These are phyloP conservation scores for Nudaria mundana DNA, from an alignment of 2,888 invertebrate genomes.

Conservation along the genomic window DNA sequence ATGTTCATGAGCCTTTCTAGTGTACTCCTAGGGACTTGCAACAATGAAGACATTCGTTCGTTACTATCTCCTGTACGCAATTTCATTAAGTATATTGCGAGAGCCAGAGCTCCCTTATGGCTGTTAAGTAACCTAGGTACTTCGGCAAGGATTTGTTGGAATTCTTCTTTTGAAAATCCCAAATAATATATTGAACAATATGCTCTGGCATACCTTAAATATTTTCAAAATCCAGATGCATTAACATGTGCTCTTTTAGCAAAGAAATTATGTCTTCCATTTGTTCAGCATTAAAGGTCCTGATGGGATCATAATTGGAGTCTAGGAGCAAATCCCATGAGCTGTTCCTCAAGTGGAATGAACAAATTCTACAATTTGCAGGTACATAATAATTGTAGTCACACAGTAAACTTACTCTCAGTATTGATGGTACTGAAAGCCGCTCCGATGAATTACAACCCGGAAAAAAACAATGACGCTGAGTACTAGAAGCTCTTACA, in stretches of 20 bases:
- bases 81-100: background rate
- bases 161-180: background rate
- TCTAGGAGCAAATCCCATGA: background rate
- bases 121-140: background rate
- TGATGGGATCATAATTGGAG: background rate
- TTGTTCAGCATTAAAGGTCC: background rate
- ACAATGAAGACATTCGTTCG: background rate
- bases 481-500: too few relatives aligned
- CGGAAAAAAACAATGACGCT: too few relatives aligned
- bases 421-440: too few relatives aligned
- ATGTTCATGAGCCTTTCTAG: conserved; percentile 1
- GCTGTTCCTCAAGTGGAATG: too few relatives aligned
- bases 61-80: background rate
- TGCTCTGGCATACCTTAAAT: background rate
- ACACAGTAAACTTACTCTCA: too few relatives aligned
- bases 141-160: background rate
- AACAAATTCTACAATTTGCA: too few relatives aligned
- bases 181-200: background rate
- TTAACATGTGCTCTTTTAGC: background rate
- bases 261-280: background rate
- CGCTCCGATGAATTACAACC: too few relatives aligned
- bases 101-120: background rate
- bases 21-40: conserved; percentile 2
- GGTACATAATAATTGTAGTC: too few relatives aligned
- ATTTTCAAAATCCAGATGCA: background rate